phyloP scores from a whole-genome alignment of 2,797 vertebrate genomes.

The Buceros bicornis region DNA sequence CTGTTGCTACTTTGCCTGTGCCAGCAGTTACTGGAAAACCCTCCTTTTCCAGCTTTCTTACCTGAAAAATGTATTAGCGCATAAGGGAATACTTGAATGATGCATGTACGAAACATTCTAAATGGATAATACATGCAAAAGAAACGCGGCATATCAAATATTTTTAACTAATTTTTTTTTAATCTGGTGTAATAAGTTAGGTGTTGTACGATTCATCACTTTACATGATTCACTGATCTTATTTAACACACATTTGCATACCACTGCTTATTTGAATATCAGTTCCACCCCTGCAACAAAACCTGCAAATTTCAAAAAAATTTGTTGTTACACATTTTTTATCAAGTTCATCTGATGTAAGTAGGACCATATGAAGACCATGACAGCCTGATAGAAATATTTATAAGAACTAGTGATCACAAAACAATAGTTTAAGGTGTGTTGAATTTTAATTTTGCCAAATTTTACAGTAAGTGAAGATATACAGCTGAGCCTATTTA shows the following conservation, averaged over 20 bases:
- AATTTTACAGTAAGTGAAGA: background rate
- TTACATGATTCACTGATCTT: slow-evolving; percentile 27
- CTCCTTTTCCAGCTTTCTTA: background rate
- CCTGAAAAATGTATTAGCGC: background rate
- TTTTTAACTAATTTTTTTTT: background rate
- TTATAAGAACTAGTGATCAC: background rate
- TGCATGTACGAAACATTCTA: background rate
- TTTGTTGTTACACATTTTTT: background rate
- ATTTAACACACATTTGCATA: slow-evolving; percentile 26
- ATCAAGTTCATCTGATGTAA: background rate
- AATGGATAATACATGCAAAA: slow-evolving; percentile 6
- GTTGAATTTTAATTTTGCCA: background rate
- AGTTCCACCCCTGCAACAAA: slow-evolving; percentile 12
- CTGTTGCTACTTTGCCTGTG: background rate
- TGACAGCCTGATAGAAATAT: background rate
- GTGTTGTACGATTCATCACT: background rate
- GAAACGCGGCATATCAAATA: background rate
- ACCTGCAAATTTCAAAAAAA: background rate
- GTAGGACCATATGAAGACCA: background rate
- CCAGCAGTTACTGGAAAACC: background rate
- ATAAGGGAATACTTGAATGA: background rate
- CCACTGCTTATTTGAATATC: background rate
- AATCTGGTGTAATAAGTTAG: background rate
- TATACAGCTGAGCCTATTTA: background rate
- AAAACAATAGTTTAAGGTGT: background rate